These are phyloP conservation scores for Chelmon rostratus DNA, from an alignment of 2,797 vertebrate species.

Conservation along the genomic window DNA sequence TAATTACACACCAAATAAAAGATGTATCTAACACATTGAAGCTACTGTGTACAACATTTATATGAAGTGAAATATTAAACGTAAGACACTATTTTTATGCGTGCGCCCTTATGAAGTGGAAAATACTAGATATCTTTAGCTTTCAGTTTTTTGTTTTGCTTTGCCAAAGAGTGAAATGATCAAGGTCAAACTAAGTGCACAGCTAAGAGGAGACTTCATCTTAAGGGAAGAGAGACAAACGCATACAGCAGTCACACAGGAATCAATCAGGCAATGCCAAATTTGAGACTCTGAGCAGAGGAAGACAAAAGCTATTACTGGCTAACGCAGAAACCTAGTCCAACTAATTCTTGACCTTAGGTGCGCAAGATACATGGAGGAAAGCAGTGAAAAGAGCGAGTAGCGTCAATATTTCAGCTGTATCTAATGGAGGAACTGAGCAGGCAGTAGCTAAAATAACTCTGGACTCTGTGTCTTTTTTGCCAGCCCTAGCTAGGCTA, in stretches of 20 bases:
- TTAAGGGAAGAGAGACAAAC: neutral
- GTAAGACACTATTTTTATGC: neutral
- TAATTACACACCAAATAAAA: neutral
- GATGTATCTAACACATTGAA: neutral
- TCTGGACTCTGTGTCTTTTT: conserved; percentile 55
- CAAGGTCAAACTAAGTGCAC: neutral
- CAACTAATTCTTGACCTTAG: conserved; percentile 48
- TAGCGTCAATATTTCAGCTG: conserved; percentile 81
- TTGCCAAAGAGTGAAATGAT: neutral
- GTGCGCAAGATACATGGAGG: conserved; percentile 23
- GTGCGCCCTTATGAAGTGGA: neutral
- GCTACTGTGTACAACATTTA: neutral
- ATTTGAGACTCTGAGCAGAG: conserved; percentile 14
- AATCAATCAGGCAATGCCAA: conserved; percentile 16
- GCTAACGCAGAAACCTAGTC: conserved; percentile 38
- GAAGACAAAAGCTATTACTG: conserved; percentile 34
- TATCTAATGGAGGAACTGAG: conserved; percentile 71
- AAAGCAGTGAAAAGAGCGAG: conserved; percentile 47
- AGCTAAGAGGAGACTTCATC: neutral
- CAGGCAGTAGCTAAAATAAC: conserved; percentile 74
- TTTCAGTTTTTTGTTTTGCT: neutral
- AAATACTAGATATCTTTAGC: neutral
- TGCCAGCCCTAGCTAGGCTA: conserved; percentile 63
- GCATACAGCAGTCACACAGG: neutral
- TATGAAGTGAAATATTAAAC: neutral